Percentiles rank a stretch among this genome's conserved stretches.
Evolutionary conservation across 2,113 vertebrate species (phyloP).

Genomic region (Eonycteris spelaea): DNA sequence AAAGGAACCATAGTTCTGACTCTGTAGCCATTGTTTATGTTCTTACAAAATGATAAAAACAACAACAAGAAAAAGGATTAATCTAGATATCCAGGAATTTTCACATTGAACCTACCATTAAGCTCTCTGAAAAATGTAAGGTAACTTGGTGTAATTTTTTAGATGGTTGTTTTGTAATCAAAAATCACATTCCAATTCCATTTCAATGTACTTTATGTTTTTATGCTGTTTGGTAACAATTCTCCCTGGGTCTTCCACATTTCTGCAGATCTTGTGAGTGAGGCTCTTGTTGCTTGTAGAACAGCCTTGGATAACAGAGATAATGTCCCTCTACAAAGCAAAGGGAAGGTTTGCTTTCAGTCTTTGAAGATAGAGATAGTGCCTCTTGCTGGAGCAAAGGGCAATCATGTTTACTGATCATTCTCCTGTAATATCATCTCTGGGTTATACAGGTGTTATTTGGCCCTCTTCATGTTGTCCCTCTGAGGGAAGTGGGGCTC

Average conservation of each 20-base stretch:
- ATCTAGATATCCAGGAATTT: background rate
- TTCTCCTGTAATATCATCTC: background rate
- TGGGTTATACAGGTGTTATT: background rate
- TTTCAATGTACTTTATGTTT: background rate
- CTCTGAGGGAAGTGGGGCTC: background rate
- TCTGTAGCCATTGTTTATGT: background rate
- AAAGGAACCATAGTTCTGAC: background rate
- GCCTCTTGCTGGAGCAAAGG: background rate
- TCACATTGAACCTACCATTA: background rate
- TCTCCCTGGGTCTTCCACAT: background rate
- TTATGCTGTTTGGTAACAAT: background rate
- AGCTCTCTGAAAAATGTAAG: background rate
- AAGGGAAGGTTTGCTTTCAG: background rate
- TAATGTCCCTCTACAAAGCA: background rate
- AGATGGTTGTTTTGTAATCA: background rate
- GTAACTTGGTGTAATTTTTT: background rate
- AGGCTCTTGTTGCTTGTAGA: background rate
- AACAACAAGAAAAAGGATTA: background rate
- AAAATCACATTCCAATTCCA: background rate
- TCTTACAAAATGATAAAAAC: background rate
- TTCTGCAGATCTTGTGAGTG: background rate
- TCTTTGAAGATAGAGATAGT: background rate
- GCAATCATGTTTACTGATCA: background rate
- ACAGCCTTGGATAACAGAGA: background rate
- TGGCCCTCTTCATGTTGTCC: background rate